A percentile compares a stretch with the other conserved stretches of the same genome.
Evolutionary conservation across 2,888 invertebrate genomes (phyloP).

Genomic region (Melanotus villosus): DNA sequence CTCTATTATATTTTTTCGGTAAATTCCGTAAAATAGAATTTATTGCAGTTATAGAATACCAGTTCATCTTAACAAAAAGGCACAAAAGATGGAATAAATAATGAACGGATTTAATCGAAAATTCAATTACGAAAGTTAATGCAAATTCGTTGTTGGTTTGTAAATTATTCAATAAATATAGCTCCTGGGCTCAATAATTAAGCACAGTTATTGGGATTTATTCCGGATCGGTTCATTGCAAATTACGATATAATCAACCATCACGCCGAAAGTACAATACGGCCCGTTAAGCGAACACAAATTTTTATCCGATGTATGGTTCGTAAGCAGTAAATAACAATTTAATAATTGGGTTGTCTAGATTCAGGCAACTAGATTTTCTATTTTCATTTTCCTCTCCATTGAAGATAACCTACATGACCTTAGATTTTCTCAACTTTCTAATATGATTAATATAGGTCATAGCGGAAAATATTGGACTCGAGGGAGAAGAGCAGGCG

Average conservation of each 20-base stretch:
- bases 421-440: constrained; percentile 41
- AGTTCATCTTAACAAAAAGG: not conserved
- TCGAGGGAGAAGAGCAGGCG: constrained; percentile 19
- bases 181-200: constrained; percentile 21
- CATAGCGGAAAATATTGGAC: constrained; percentile 36
- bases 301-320: not conserved
- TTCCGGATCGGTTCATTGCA: not conserved
- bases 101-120: not conserved
- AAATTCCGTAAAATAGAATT: too few relatives aligned
- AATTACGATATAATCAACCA: constrained; percentile 4
- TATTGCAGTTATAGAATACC: not conserved
- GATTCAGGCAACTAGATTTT: constrained; percentile 10
- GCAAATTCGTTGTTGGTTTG: constrained; percentile 16
- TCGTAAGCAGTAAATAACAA: not conserved
- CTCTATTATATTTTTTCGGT: too few relatives aligned
- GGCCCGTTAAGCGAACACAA: not conserved
- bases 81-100: not conserved
- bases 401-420: constrained; percentile 30
- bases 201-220: constrained; percentile 14
- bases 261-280: not conserved
- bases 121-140: constrained; percentile 19
- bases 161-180: constrained; percentile 20
- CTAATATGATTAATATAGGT: constrained; percentile 42
- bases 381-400: constrained; percentile 35
- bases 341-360: not conserved